Percentiles rank a stretch among this genome's conserved stretches.
phyloP scores from a whole-genome alignment of 2,113 vertebrate genomes.

The Pholis gunnellus region DNA sequence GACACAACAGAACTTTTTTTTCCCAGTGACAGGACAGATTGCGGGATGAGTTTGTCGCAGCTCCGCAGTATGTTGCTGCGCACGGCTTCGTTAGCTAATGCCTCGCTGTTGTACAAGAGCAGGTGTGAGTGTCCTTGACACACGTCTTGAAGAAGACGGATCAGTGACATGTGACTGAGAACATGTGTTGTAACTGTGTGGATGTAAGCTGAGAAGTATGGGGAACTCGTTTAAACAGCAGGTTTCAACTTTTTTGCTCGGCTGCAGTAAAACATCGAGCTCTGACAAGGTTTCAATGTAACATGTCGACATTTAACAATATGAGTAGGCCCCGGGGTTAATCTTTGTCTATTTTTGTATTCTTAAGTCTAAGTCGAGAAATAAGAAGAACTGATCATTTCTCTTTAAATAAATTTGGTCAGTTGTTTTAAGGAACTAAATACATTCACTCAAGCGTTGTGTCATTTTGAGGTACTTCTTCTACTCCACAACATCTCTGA shows the following conservation, averaged over 20 bases:
- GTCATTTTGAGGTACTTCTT: background rate
- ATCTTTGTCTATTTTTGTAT: background rate
- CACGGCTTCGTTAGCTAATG: slow-evolving; percentile 50
- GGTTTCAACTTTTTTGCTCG: background rate
- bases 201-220: background rate
- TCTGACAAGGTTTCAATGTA: background rate
- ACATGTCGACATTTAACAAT: background rate
- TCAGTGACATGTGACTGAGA: slow-evolving; percentile 21
- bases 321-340: too few species aligned
- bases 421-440: background rate
- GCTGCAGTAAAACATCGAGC: background rate
- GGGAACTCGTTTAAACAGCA: background rate
- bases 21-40: slow-evolving; percentile 68
- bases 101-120: slow-evolving; percentile 31
- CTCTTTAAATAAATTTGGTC: background rate
- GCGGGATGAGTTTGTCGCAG: slow-evolving; percentile 48
- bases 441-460: background rate
- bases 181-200: slow-evolving; percentile 16
- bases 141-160: slow-evolving; percentile 35
- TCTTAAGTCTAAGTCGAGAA: background rate
- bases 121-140: slow-evolving; percentile 57
- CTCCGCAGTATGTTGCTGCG: slow-evolving; percentile 41
- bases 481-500: background rate
- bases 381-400: background rate
- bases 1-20: slow-evolving; percentile 58